A percentile compares a stretch with the other conserved stretches of the same genome.
phyloP scores from a whole-genome alignment of 2,113 vertebrate species.

The Raja brachyura region DNA sequence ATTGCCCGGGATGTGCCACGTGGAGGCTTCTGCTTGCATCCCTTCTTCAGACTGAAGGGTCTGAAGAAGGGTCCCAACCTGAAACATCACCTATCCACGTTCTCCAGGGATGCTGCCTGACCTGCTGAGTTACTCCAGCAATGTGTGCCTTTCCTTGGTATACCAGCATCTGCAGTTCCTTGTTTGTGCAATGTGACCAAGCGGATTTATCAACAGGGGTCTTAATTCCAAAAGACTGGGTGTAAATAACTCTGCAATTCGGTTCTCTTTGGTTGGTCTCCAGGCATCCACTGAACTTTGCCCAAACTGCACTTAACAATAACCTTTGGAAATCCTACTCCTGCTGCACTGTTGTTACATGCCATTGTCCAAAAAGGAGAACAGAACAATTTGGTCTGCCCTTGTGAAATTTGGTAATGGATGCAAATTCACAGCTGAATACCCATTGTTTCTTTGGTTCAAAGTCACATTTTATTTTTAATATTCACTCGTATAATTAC shows the following conservation, averaged over 20 bases:
- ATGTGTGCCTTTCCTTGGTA: too few species aligned
- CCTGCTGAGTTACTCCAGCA: too few species aligned
- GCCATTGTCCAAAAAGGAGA: not conserved
- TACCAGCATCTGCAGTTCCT: too few species aligned
- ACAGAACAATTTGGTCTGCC: not conserved
- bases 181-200: too few species aligned
- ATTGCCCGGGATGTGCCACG: too few species aligned
- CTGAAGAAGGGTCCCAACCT: too few species aligned
- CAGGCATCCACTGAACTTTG: not conserved
- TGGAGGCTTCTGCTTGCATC: too few species aligned
- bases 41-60: too few species aligned
- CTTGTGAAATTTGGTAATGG: not conserved
- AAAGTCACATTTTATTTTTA: not conserved
- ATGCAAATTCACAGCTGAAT: not conserved
- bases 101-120: too few species aligned
- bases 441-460: not conserved
- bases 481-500: not conserved
- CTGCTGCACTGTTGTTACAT: not conserved
- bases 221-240: too few species aligned
- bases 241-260: too few species aligned
- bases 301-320: not conserved
- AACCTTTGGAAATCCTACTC: not conserved
- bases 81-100: too few species aligned
- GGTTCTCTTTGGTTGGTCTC: not conserved
- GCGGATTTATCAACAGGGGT: not conserved